Evolutionary conservation across 2,888 invertebrate species (phyloP).

Genomic region (Rotaria socialis): DNA sequence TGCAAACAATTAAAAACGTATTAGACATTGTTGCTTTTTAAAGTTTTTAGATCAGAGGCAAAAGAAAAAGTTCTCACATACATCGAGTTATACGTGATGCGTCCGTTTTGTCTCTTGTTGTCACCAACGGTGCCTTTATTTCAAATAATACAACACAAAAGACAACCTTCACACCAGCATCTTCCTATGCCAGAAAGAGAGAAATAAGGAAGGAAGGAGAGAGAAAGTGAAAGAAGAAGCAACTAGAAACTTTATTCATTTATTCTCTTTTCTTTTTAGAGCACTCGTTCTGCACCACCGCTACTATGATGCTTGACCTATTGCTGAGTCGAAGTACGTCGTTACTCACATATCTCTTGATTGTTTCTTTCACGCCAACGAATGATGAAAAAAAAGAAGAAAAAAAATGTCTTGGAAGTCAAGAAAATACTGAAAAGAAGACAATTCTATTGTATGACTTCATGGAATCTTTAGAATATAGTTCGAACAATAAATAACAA

Average conservation of each 20-base stretch:
- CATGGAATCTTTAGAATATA: background rate
- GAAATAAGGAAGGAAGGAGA: background rate
- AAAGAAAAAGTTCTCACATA: too few relatives aligned
- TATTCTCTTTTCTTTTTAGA: background rate
- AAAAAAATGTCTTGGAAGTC: background rate
- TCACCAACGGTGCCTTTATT: background rate
- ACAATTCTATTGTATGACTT: background rate
- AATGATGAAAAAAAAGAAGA: background rate
- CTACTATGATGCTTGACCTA: background rate
- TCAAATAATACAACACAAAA: background rate
- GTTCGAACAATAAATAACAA: background rate
- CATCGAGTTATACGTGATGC: too few relatives aligned
- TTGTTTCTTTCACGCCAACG: background rate
- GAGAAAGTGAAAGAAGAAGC: background rate
- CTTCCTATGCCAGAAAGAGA: background rate
- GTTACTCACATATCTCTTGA: background rate
- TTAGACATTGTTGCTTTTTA: too few relatives aligned
- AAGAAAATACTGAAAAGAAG: background rate
- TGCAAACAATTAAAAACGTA: background rate
- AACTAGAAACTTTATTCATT: background rate
- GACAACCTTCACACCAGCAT: background rate
- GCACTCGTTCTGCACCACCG: background rate
- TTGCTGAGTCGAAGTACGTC: background rate
- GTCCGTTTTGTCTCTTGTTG: too few relatives aligned
- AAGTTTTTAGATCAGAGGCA: too few relatives aligned